phyloP scores from a whole-genome alignment of 2,888 invertebrate species.

The Hirtodrosophila histrioides region DNA sequence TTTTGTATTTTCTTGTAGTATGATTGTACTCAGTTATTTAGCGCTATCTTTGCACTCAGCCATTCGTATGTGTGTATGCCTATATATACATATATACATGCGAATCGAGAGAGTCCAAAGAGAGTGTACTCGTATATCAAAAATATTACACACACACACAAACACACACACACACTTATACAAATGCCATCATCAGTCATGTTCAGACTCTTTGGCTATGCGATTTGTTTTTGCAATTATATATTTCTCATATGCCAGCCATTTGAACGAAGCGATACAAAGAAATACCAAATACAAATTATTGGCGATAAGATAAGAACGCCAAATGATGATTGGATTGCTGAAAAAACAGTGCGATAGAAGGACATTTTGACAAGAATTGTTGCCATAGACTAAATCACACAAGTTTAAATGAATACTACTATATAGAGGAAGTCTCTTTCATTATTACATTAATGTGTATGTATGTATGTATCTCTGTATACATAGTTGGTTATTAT shows the following conservation, averaged over 20 bases:
- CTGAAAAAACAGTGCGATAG: slow-evolving; percentile 10
- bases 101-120: slow-evolving; percentile 5
- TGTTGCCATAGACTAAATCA: slow-evolving; percentile 2
- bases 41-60: slow-evolving; percentile 48
- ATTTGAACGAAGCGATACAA: slow-evolving; percentile 68
- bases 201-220: slow-evolving; percentile 55
- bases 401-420: neutral
- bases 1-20: slow-evolving; percentile 22
- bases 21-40: slow-evolving; percentile 27
- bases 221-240: slow-evolving; percentile 43
- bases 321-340: slow-evolving; percentile 38
- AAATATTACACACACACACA: slow-evolving; percentile 22
- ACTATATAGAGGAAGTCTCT: neutral
- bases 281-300: slow-evolving; percentile 56
- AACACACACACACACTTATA: slow-evolving; percentile 1
- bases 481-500: slow-evolving; percentile 58
- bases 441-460: neutral
- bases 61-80: neutral
- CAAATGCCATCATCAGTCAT: slow-evolving; percentile 58
- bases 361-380: slow-evolving; percentile 6
- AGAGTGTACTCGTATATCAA: slow-evolving; percentile 8
- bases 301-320: slow-evolving; percentile 67
- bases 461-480: neutral
- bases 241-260: slow-evolving; percentile 52
- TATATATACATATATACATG: neutral